Conservation (phyloP, 2,888 invertebrate species). For the Dicyrtoma fusca region DNA sequence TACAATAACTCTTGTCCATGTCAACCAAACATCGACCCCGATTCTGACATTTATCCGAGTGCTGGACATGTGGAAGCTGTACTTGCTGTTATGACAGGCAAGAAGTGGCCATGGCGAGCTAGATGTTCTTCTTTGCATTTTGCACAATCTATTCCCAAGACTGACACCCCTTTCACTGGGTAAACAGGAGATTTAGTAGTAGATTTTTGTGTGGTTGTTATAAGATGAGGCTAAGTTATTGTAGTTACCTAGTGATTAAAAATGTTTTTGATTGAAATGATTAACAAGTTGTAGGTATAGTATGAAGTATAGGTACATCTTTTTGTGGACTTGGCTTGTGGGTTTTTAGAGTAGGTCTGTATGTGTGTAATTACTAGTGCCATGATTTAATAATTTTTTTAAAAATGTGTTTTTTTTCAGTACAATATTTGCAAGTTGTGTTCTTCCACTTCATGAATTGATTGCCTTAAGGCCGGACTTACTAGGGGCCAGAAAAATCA, state of each 20-base stretch:
- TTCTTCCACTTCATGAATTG: constrained; percentile 72
- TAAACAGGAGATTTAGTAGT: too few species aligned
- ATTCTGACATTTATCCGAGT: too few species aligned
- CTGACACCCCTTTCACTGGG: constrained; percentile 60
- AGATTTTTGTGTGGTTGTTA: not conserved
- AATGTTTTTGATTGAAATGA: too few species aligned
- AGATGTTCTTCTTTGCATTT: constrained; percentile 70
- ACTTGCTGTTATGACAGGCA: constrained; percentile 67
- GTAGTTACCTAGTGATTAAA: too few species aligned
- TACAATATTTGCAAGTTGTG: constrained; percentile 70
- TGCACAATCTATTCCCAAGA: constrained; percentile 65
- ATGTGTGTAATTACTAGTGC: not conserved
- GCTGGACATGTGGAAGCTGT: constrained; percentile 42
- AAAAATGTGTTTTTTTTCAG: too few species aligned
- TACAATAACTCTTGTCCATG: constrained; percentile 38
- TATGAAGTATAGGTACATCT: not conserved
- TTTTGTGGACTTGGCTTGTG: too few species aligned
- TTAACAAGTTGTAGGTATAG: too few species aligned
- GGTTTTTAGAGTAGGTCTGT: too few species aligned
- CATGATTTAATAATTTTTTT: constrained; percentile 8
- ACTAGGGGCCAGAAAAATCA: constrained; percentile 65
- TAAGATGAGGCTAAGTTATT: too few species aligned
- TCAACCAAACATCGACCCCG: too few species aligned
- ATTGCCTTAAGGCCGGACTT: constrained; percentile 71
- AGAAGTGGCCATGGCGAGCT: constrained; percentile 80